phyloP scores from a whole-genome alignment of 2,888 invertebrate species.

The Cephus runcator region DNA sequence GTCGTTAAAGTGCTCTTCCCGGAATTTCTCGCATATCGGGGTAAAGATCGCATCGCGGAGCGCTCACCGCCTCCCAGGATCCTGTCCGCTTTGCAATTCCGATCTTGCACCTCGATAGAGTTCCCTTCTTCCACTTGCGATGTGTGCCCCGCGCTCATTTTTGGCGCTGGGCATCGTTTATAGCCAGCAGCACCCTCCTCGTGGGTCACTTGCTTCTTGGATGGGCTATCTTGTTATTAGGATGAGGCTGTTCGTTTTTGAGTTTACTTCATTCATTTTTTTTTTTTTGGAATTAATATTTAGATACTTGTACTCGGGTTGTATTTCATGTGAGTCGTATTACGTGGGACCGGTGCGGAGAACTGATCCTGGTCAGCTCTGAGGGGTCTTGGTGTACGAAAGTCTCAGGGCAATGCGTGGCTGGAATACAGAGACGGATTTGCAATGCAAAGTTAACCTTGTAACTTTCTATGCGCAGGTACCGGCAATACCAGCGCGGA shows the following conservation, averaged over 20 bases:
- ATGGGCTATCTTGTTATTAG: background rate
- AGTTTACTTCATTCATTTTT: background rate
- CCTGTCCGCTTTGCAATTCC: constrained; percentile 62
- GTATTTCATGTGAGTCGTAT: background rate
- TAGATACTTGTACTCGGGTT: background rate
- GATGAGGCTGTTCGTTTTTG: background rate
- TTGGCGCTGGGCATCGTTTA: background rate
- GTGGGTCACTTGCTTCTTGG: background rate
- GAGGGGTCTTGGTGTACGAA: background rate
- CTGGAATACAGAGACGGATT: background rate
- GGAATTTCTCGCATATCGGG: constrained; percentile 60
- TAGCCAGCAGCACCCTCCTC: background rate
- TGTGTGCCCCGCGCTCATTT: constrained; percentile 26
- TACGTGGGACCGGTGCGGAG: background rate
- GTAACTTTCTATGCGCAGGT: constrained; percentile 68
- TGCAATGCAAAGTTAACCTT: background rate
- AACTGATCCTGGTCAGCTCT: background rate
- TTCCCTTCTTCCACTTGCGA: constrained; percentile 42
- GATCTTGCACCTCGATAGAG: constrained; percentile 62
- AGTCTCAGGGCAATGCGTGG: background rate
- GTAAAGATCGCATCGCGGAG: constrained; percentile 53
- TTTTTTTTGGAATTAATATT: background rate
- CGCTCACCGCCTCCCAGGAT: constrained; percentile 46
- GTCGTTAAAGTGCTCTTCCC: constrained; percentile 63
- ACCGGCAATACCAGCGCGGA: constrained; percentile 97